Evolutionary conservation across 2,797 vertebrate genomes (phyloP).

Genomic region (Alcedo quadribrachys): DNA sequence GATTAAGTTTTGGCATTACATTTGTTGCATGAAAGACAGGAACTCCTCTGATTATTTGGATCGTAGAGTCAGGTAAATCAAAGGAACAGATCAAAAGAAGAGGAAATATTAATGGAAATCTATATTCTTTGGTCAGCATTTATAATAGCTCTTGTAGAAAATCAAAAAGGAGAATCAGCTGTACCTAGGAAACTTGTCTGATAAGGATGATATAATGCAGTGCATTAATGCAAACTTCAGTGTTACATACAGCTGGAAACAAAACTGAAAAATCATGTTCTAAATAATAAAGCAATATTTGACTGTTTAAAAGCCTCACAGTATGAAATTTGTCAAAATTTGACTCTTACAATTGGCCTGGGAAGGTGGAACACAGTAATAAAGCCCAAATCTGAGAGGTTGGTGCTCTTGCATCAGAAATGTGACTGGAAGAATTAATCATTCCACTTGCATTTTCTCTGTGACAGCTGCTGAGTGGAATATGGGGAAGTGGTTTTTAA

Average conservation of each 20-base stretch:
- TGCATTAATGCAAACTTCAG: slow-evolving; percentile 56
- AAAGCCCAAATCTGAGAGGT: slow-evolving; percentile 6
- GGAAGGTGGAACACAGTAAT: neutral
- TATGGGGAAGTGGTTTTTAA: slow-evolving; percentile 1
- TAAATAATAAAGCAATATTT: slow-evolving; percentile 69
- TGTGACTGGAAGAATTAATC: slow-evolving; percentile 28
- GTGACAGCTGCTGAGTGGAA: slow-evolving; percentile 9
- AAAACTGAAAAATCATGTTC: slow-evolving; percentile 51
- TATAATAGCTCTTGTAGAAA: slow-evolving; percentile 66
- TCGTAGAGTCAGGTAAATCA: slow-evolving; percentile 64
- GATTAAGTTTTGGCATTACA: slow-evolving; percentile 66
- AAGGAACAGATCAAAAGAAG: slow-evolving; percentile 68
- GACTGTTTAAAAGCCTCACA: slow-evolving; percentile 65
- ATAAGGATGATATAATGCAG: slow-evolving; percentile 68
- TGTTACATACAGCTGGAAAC: slow-evolving; percentile 60
- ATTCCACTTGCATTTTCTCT: neutral
- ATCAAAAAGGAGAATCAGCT: slow-evolving; percentile 69
- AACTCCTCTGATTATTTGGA: slow-evolving; percentile 67
- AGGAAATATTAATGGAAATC: slow-evolving; percentile 69
- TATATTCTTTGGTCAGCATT: slow-evolving; percentile 68
- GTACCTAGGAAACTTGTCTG: slow-evolving; percentile 60
- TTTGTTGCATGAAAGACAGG: slow-evolving; percentile 69
- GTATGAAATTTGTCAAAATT: slow-evolving; percentile 57
- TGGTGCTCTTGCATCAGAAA: neutral
- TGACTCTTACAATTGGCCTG: neutral